Evolutionary conservation across 2,113 vertebrate genomes (phyloP).

Genomic region (Alligator mississippiensis): DNA sequence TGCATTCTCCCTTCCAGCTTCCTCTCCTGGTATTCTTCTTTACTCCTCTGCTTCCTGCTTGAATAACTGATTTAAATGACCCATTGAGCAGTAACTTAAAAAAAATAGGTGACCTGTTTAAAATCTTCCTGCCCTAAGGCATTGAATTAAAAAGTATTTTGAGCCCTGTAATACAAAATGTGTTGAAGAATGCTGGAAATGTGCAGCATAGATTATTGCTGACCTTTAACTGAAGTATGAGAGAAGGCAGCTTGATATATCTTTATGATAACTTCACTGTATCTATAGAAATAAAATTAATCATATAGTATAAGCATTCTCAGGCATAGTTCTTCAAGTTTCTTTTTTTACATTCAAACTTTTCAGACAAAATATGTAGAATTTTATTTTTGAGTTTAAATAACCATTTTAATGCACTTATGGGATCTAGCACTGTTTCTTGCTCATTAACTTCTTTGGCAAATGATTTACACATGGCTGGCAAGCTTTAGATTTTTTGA

Average conservation of each 20-base stretch:
- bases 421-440: background rate
- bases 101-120: background rate
- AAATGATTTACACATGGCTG: background rate
- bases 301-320: background rate
- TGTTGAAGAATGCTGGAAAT: background rate
- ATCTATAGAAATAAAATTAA: background rate
- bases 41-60: background rate
- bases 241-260: background rate
- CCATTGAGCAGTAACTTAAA: background rate
- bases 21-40: background rate
- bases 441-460: background rate
- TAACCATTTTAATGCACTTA: background rate
- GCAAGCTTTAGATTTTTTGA: background rate
- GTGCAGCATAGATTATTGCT: background rate
- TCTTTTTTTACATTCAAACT: background rate
- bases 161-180: background rate
- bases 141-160: conserved; percentile 37
- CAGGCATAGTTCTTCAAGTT: background rate
- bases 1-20: background rate
- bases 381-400: background rate
- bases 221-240: background rate
- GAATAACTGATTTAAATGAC: conserved; percentile 15
- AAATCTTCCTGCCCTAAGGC: background rate
- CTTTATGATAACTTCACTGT: background rate
- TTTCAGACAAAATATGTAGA: background rate